These are phyloP conservation scores for Cuculus canorus DNA, from an alignment of 2,797 vertebrate species.

Conservation along the genomic window DNA sequence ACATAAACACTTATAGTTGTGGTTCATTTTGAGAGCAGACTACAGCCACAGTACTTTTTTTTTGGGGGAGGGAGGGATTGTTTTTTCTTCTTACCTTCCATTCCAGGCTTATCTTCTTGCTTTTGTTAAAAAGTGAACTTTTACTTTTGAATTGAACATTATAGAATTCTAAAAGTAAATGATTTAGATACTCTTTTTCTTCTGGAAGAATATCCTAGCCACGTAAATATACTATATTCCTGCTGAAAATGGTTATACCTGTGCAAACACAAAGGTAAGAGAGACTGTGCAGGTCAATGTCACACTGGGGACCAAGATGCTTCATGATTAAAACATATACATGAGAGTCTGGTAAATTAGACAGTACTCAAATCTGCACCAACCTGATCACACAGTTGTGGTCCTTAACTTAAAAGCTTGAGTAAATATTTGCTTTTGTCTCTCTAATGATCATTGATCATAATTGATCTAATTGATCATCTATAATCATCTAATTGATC, in stretches of 20 bases:
- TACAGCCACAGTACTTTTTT: not conserved
- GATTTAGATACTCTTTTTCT: not conserved
- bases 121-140: not conserved
- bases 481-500: no score
- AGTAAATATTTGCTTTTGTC: not conserved
- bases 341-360: not conserved
- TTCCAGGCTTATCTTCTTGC: not conserved
- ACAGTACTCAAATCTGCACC: not conserved
- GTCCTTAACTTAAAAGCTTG: not conserved
- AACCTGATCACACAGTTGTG: fast-evolving
- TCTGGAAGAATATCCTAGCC: not conserved
- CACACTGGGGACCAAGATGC: not conserved
- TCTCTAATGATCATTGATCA: not conserved
- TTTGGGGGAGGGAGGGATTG: fast-evolving
- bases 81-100: not conserved
- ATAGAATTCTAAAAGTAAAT: not conserved
- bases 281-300: not conserved
- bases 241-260: not conserved
- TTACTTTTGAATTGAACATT: not conserved
- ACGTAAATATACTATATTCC: not conserved
- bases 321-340: not conserved
- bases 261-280: not conserved
- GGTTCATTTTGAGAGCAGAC: not conserved
- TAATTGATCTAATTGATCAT: no score
- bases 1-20: not conserved